These are phyloP conservation scores for Lampris incognitus DNA, from an alignment of 2,113 vertebrate species.

Conservation along the genomic window DNA sequence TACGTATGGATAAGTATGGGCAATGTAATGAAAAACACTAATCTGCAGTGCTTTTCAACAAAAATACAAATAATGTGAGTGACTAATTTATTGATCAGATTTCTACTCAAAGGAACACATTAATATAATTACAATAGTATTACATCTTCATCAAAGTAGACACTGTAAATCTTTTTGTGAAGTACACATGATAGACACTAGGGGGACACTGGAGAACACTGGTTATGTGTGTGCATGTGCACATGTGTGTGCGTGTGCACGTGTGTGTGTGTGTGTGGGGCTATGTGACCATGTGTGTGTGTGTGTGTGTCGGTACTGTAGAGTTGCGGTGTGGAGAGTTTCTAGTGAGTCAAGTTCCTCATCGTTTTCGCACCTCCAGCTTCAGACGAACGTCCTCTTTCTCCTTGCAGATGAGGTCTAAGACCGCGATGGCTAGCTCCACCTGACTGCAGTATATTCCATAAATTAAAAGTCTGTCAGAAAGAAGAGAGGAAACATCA, in stretches of 20 bases:
- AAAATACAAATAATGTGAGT: too few relatives aligned
- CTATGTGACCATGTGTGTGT: not conserved
- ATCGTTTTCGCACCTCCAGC: constrained; percentile 83
- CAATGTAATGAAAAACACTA: too few relatives aligned
- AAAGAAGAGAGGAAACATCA: not conserved
- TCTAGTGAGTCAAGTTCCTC: too few relatives aligned
- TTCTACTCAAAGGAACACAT: too few relatives aligned
- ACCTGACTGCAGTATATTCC: constrained; percentile 94
- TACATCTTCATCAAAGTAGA: too few relatives aligned
- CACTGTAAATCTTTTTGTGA: not conserved
- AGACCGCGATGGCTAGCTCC: constrained; percentile 87
- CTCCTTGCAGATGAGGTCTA: constrained; percentile 92
- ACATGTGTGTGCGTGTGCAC: not conserved
- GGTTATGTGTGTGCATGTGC: not conserved
- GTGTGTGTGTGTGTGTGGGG: not conserved
- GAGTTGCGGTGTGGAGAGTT: too few relatives aligned
- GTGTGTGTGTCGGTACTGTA: not conserved
- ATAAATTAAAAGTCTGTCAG: constrained; percentile 89
- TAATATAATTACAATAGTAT: not conserved
- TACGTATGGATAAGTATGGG: too few relatives aligned
- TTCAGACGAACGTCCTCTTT: constrained; percentile 94
- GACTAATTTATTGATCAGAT: too few relatives aligned
- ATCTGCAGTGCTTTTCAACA: too few relatives aligned
- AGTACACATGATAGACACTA: constrained; percentile 35
- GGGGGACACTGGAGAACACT: constrained; percentile 15